phyloP scores from a whole-genome alignment of 1,140 invertebrate genomes.

The Pseudoatta argentina region DNA sequence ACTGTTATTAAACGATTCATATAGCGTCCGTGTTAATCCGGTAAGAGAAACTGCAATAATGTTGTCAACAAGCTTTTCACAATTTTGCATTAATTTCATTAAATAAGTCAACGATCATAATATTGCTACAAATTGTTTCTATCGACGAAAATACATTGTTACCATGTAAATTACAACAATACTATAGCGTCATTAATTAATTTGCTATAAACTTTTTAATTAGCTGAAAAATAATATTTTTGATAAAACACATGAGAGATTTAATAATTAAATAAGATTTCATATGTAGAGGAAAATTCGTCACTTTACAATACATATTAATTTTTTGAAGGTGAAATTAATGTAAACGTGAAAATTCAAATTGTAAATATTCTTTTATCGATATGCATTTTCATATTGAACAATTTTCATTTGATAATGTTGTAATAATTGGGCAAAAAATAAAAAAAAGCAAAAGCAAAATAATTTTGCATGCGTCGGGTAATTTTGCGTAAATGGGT shows the following conservation, averaged over 20 bases:
- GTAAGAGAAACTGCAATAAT: constrained; percentile 38
- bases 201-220: constrained; percentile 21
- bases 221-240: neutral
- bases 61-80: constrained; percentile 5
- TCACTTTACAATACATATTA: no score
- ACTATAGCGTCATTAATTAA: constrained; percentile 4
- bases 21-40: constrained; percentile 30
- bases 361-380: no score
- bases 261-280: neutral
- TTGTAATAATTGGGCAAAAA: no score
- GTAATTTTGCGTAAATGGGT: no score
- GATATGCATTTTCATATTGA: no score
- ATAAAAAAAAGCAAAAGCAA: no score
- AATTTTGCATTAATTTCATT: constrained; percentile 57
- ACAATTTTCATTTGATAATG: no score
- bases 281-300: no score
- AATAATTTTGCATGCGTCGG: no score
- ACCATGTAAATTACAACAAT: neutral
- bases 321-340: no score
- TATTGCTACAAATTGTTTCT: constrained; percentile 23
- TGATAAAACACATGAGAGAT: neutral
- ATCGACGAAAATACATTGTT: constrained; percentile 10
- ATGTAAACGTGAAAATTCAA: no score
- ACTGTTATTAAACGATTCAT: constrained; percentile 39
- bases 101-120: constrained; percentile 38